Evolutionary conservation across 2,797 vertebrate genomes (phyloP), one percentile per base, ranked within the genome.

Genomic region (Capromys pilorides): DNA sequence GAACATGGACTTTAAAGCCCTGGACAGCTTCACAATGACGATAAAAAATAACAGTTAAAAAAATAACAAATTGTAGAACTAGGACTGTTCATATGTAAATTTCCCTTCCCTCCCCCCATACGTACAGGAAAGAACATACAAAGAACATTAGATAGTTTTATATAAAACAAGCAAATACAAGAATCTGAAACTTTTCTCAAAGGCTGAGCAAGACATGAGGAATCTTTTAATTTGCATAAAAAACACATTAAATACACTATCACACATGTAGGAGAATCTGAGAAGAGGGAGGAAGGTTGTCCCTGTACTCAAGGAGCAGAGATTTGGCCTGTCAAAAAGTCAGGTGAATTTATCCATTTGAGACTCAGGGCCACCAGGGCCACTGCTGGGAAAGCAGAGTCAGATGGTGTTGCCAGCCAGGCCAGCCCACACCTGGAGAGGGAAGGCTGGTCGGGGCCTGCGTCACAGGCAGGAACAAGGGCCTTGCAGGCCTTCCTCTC

Each of bases 131-230:
- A 97, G 96, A 93, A 93, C 87, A 93, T 97, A 98, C 97, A 98
- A 98, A 98, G 96, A 98, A 97, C 94, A 78, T 87, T 51, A 36
- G 92, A 96, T 95, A 96, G 96, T 95, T 97, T 96, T 96, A 96
- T 98, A 98, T 97, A 98, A 98, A 98, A 98, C 96, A 97, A 97
- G 97, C 97, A 97, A 97, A 97, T 97, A 98, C 97, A 98, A 98
- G 97, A 97, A 96, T 95, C 73, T 95, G 96, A 97, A 96, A 98
- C 97, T 77, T 94, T 94, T 95, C 97, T 97, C 62, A 88, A 97
- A 98, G 97, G 94, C 66, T 94, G 97, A 98, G 98, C 96, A 95
- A 97, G 98, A 98, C 22, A 73, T 45, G 96, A 96, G 97, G 96
- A 97, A 92, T 97, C 84, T 59, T 96, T 97, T 90, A 96, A 97